Percentiles rank a stretch among this genome's conserved stretches.
These are phyloP conservation scores for Amphipoea oculea DNA, from an alignment of 2,888 invertebrate species.

Conservation along the genomic window DNA sequence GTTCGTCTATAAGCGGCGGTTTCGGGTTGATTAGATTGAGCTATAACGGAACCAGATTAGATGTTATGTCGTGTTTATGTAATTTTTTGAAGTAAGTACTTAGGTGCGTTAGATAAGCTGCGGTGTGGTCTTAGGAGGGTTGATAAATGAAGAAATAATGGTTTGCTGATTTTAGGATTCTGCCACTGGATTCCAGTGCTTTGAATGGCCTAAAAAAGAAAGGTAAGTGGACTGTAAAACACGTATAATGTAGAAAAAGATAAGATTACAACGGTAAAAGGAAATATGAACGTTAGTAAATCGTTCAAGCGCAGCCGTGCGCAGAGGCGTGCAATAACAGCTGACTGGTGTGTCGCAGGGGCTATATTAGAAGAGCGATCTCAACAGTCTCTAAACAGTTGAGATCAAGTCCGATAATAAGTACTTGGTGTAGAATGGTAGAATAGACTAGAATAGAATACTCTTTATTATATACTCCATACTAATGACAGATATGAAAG, in stretches of 20 bases:
- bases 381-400: no score
- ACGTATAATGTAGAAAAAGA: no score
- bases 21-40: conserved; percentile 63
- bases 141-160: neutral
- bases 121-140: neutral
- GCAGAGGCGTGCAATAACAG: no score
- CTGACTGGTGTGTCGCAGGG: no score
- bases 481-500: no score
- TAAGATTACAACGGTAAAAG: no score
- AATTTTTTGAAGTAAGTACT: conserved; percentile 33
- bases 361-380: no score
- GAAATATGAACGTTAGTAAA: no score
- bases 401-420: neutral
- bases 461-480: no score
- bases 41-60: conserved; percentile 45
- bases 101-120: neutral
- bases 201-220: neutral
- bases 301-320: no score
- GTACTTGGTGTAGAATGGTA: neutral
- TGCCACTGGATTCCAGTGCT: neutral
- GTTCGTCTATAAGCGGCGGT: conserved; percentile 36
- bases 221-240: no score
- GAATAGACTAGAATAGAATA: no score
- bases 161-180: neutral
- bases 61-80: conserved; percentile 40